Percentiles rank a stretch among this genome's conserved stretches.
phyloP scores from a whole-genome alignment of 2,888 invertebrate genomes.

The Masnerella sp. region DNA sequence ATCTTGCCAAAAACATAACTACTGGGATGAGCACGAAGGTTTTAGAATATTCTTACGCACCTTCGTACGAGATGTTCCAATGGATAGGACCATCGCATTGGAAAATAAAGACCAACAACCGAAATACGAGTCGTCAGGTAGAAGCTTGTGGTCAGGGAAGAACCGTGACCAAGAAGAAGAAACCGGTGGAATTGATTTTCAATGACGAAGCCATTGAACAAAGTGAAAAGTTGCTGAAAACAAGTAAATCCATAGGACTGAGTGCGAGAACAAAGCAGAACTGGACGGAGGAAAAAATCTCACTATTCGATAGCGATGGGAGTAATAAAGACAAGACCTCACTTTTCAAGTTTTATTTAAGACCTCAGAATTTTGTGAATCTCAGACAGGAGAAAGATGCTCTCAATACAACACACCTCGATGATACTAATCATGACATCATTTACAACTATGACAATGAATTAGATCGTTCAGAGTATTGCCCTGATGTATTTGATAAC shows the following conservation, averaged over 20 bases:
- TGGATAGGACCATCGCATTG: conserved; percentile 93
- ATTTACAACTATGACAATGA: conserved; percentile 80
- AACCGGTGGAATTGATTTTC: conserved; percentile 60
- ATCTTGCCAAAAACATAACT: conserved; percentile 61
- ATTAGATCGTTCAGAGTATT: conserved; percentile 79
- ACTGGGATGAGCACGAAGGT: conserved; percentile 25
- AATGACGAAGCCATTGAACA: conserved; percentile 32
- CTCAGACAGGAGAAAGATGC: conserved; percentile 1
- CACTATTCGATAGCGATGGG: conserved; percentile 63
- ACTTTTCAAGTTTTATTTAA: conserved; percentile 58
- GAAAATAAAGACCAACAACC: conserved; percentile 80
- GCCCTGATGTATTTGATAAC: conserved; percentile 72
- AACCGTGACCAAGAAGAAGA: conserved; percentile 59
- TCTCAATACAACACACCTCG: conserved; percentile 50
- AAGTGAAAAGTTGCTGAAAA: not conserved
- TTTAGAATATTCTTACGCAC: conserved; percentile 69
- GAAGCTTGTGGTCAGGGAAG: not conserved
- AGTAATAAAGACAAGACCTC: conserved; percentile 47
- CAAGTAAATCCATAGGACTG: conserved; percentile 30
- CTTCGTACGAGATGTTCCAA: conserved; percentile 63
- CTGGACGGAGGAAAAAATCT: conserved; percentile 67
- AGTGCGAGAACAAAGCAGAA: conserved; percentile 60
- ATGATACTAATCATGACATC: conserved; percentile 72
- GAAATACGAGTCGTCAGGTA: not conserved
- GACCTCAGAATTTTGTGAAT: conserved; percentile 27